These are phyloP conservation scores for Cephalopachus bancanus DNA, from an alignment of 2,797 vertebrate species.

Conservation along the genomic window DNA sequence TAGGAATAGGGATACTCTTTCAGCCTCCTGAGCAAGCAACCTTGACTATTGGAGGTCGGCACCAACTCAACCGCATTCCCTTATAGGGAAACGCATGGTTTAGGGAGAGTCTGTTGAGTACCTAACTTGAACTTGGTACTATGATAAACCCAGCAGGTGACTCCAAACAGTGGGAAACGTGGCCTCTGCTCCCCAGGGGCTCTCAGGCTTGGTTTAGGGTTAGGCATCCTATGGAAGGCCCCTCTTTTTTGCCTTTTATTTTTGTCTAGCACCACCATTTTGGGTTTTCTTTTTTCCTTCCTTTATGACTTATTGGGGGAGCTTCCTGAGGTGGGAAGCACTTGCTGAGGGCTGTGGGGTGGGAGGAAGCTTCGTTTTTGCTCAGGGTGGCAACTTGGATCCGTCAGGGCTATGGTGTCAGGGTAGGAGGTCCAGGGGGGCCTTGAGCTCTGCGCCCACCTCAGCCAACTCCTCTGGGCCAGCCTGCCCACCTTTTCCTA, in stretches of 20 bases:
- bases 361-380: constrained; percentile 50
- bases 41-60: not conserved
- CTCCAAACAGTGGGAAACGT: not conserved
- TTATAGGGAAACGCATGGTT: not conserved
- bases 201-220: not conserved
- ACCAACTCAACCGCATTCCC: not conserved
- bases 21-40: not conserved
- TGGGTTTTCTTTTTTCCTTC: not conserved
- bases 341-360: not conserved
- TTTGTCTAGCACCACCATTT: constrained; percentile 61
- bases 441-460: constrained; percentile 62
- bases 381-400: constrained; percentile 54
- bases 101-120: not conserved
- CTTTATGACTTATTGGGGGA: not conserved
- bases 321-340: not conserved
- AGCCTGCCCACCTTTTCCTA: constrained; percentile 37
- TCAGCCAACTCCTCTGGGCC: constrained; percentile 60
- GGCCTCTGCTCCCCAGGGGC: not conserved
- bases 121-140: constrained; percentile 13
- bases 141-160: not conserved
- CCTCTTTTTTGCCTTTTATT: constrained; percentile 9
- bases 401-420: constrained; percentile 52
- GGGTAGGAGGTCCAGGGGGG: constrained; percentile 52
- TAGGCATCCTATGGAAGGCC: constrained; percentile 16
- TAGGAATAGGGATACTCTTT: not conserved